Conservation (phyloP, 2,113 vertebrate genomes). For the Isichthys henryi region DNA sequence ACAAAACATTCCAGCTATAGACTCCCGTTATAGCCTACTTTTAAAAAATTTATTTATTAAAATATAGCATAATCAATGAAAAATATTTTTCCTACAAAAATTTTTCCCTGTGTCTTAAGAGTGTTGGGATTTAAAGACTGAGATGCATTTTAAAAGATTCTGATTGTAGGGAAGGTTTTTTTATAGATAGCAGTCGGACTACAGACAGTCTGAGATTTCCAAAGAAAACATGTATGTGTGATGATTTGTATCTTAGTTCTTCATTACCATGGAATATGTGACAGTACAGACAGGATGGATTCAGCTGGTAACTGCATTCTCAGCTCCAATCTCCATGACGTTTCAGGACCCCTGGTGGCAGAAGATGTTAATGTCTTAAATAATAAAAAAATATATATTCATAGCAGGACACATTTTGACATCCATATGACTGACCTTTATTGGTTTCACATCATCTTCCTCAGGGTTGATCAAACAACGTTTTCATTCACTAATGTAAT, state of each 20-base stretch:
- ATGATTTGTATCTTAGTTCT: conserved; percentile 6
- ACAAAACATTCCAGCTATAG: neutral
- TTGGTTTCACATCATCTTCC: neutral
- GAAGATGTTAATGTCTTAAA: neutral
- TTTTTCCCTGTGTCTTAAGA: neutral
- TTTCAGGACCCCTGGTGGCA: conserved; percentile 8
- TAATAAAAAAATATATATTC: neutral
- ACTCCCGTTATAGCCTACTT: neutral
- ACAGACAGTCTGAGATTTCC: neutral
- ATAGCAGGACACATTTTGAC: neutral
- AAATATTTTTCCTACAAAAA: neutral
- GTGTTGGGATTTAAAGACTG: neutral
- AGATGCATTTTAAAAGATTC: neutral
- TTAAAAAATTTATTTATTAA: neutral
- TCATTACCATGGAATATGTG: neutral
- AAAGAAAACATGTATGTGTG: neutral
- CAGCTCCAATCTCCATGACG: neutral
- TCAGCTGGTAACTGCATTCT: neutral
- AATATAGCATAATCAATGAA: neutral
- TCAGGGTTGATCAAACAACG: neutral
- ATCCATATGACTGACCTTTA: neutral
- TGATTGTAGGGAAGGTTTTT: neutral
- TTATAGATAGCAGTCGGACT: neutral
- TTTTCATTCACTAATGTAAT: neutral
- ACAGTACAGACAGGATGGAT: neutral